Evolutionary conservation across 1,140 invertebrate genomes (phyloP), one percentile per base, ranked within the genome.

Genomic region (Bacillus rossius): DNA sequence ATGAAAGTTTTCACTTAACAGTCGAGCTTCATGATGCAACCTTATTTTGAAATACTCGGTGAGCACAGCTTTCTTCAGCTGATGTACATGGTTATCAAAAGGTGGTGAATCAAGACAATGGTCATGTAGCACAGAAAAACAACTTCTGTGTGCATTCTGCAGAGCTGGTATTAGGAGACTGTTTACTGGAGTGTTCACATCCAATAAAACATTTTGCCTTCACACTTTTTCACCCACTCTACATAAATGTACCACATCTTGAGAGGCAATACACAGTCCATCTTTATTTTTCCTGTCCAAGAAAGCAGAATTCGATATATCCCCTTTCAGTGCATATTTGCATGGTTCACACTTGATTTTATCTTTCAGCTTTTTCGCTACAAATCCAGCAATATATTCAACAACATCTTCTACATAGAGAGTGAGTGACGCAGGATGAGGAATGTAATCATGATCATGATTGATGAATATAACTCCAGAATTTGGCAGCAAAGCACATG

Each of bases 361-460:
- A 22, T 45, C 2, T 23, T 8, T 4, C 5, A 55, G 10, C 29
- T 41, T 42, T 40, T 19, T 16, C n/a, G 8, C n/a, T 14, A 55
- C 41, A 45, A 42, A 55, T 13, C 53, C 53, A 43, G 53, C 53
- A 55, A 55, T 43, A 25, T 55, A 55, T 22, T 13, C 38, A 22
- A 55, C 41, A 17, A 55, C 40, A 43, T 16, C n/a, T 8, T 17
- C 3, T 7, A 22, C 34, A 22, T 43, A 55, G 19, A 16, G 10
- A 5, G 17, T 4, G 22, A 53, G 8, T 8, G 16, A 37, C 5
- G 3, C n/a, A 8, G 8, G 13, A 49, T 43, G 8, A n/a, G 23
- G 29, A 42, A 43, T 8, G 29, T 23, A 41, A 41, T 20, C 25
- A 43, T 8, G 20, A 8, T 22, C 22, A 13, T 13, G 8, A 42